These are phyloP conservation scores for Hydractinia symbiolongicarpus DNA, from an alignment of 30 jellyfish, hydroid and myxozoan species.

Conservation along the genomic window DNA sequence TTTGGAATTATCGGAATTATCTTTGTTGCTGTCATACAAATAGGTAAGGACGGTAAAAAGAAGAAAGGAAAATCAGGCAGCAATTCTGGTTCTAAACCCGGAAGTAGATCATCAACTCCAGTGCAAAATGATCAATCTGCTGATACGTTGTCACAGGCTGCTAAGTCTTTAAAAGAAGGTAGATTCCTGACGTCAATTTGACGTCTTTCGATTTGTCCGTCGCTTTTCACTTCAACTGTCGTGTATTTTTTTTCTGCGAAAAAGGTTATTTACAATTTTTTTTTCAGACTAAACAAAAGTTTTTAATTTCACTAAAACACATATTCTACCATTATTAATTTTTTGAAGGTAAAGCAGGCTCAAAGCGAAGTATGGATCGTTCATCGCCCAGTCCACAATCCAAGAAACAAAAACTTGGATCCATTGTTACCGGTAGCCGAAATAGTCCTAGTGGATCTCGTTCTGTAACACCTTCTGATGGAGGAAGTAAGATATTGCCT, in stretches of 20 bases:
- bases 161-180: constrained; percentile 21
- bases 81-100: constrained; percentile 70
- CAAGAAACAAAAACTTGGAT: constrained; percentile 9
- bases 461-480: no score
- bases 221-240: not conserved
- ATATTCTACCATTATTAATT: not conserved
- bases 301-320: not conserved
- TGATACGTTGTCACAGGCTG: constrained; percentile 27
- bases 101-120: constrained; percentile 95
- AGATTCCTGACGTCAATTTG: not conserved
- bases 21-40: not conserved
- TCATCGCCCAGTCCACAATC: constrained; percentile 18
- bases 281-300: not conserved
- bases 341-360: constrained; percentile 20
- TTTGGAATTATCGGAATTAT: not conserved
- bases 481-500: no score
- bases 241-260: not conserved
- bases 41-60: constrained; percentile 55
- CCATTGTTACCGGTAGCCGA: not conserved
- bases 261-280: not conserved
- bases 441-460: not conserved
- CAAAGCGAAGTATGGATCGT: constrained; percentile 23
- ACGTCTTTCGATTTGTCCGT: not conserved
- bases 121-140: constrained; percentile 22
- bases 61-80: constrained; percentile 68